These are phyloP conservation scores for Eueremaeus valkanovi DNA, from an alignment of 2,888 invertebrate species.

Conservation along the genomic window DNA sequence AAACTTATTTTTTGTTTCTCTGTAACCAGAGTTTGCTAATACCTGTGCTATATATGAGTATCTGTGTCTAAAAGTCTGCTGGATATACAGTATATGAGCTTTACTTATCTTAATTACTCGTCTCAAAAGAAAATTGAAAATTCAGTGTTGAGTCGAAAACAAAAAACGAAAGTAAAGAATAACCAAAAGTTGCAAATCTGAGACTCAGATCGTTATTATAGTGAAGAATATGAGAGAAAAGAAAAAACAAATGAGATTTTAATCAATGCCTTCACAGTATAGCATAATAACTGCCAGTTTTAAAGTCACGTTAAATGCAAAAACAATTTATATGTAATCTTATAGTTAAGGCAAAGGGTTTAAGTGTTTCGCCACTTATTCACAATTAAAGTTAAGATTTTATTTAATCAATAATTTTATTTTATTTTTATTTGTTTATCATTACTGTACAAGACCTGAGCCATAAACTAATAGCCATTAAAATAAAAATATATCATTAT, in stretches of 20 bases:
- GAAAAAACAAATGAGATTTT: background rate
- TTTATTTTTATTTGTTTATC: no score
- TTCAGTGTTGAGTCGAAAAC: background rate
- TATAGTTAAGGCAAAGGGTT: no score
- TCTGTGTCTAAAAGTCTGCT: background rate
- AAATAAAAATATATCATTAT: no score
- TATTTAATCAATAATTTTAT: no score
- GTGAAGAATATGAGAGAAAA: background rate
- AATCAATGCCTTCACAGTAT: background rate
- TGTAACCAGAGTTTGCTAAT: no score
- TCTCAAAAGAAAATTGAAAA: background rate
- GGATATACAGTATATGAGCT: background rate
- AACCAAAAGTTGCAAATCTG: background rate
- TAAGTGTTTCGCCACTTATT: no score
- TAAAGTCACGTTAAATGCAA: conserved; percentile 6
- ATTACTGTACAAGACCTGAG: no score
- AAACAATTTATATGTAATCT: background rate
- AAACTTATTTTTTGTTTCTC: background rate
- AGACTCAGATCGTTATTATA: no score
- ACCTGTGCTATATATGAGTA: background rate
- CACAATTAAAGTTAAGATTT: no score
- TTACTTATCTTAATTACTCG: background rate
- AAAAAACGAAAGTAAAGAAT: background rate
- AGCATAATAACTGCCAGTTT: background rate
- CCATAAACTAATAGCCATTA: no score